A percentile compares a stretch with the other conserved stretches of the same genome.
Evolutionary conservation across 2,888 invertebrate genomes (phyloP).

Genomic region (Microctonus hyperodae): DNA sequence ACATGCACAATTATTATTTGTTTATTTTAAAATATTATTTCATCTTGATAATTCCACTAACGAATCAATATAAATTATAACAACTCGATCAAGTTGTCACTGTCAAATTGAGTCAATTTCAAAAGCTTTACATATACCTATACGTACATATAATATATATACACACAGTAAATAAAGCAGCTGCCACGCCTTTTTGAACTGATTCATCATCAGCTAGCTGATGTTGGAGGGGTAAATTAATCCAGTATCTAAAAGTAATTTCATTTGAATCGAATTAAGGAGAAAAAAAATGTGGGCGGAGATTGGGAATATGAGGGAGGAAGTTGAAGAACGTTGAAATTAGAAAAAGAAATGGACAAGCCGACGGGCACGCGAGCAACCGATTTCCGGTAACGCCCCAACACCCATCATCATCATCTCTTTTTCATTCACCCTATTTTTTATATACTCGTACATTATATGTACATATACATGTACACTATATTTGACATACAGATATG

Average conservation of each 20-base stretch:
- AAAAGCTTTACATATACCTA: neutral
- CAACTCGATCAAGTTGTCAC: too few relatives aligned
- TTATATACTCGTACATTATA: too few relatives aligned
- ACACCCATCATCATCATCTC: neutral
- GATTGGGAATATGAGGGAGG: constrained; percentile 2
- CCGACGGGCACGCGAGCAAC: constrained; percentile 29
- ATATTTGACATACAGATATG: too few relatives aligned
- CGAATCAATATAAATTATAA: too few relatives aligned
- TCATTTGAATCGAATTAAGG: neutral
- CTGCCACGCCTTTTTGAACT: neutral
- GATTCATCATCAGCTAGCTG: neutral
- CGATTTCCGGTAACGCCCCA: constrained; percentile 31
- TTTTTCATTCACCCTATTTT: neutral
- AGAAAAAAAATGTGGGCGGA: neutral
- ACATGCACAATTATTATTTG: too few relatives aligned
- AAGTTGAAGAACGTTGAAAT: constrained; percentile 14
- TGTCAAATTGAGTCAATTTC: constrained; percentile 14
- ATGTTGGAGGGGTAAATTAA: neutral
- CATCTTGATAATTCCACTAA: too few relatives aligned
- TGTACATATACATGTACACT: too few relatives aligned
- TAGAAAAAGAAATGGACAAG: constrained; percentile 12
- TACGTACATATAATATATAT: too few relatives aligned
- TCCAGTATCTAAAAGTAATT: neutral
- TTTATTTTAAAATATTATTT: too few relatives aligned
- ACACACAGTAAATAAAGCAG: neutral